phyloP scores from a whole-genome alignment of 2,888 invertebrate genomes.

The Hylaea fasciaria region DNA sequence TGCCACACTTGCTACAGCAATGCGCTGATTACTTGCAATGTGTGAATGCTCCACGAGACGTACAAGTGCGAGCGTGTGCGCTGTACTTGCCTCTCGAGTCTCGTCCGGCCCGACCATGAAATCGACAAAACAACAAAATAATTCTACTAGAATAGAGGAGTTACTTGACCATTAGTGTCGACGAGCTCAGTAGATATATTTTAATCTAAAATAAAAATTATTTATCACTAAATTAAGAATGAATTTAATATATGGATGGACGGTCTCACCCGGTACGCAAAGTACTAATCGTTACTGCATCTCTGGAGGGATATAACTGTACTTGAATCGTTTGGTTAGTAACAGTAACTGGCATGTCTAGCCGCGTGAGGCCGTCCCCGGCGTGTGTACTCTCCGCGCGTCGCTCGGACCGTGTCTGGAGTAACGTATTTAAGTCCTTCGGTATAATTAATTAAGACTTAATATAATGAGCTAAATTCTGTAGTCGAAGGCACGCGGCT shows the following conservation, averaged over 20 bases:
- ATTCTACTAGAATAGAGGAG: conserved; percentile 13
- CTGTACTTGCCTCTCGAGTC: no score
- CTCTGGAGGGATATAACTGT: neutral
- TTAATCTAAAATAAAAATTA: conserved; percentile 36
- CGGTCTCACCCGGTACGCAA: conserved; percentile 8
- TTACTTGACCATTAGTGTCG: conserved; percentile 13
- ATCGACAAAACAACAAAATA: no score
- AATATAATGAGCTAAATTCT: conserved; percentile 59
- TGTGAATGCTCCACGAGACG: no score
- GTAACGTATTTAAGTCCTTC: conserved; percentile 56
- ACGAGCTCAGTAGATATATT: conserved; percentile 32
- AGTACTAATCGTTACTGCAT: neutral
- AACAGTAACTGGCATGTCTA: no score
- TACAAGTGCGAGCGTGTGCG: no score
- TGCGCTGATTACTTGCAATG: no score
- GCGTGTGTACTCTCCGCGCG: conserved; percentile 37
- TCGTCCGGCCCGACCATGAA: no score
- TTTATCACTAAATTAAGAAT: conserved; percentile 44
- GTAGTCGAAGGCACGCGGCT: conserved; percentile 62
- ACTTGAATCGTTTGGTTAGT: no score
- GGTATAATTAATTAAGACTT: conserved; percentile 65
- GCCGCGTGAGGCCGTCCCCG: conserved; percentile 4
- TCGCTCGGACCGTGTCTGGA: conserved; percentile 44
- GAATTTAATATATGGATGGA: conserved; percentile 23
- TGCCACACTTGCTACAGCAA: no score